These are phyloP conservation scores for Hypocryptadius cinnamomeus DNA, from an alignment of 2,113 vertebrate genomes.

Conservation along the genomic window DNA sequence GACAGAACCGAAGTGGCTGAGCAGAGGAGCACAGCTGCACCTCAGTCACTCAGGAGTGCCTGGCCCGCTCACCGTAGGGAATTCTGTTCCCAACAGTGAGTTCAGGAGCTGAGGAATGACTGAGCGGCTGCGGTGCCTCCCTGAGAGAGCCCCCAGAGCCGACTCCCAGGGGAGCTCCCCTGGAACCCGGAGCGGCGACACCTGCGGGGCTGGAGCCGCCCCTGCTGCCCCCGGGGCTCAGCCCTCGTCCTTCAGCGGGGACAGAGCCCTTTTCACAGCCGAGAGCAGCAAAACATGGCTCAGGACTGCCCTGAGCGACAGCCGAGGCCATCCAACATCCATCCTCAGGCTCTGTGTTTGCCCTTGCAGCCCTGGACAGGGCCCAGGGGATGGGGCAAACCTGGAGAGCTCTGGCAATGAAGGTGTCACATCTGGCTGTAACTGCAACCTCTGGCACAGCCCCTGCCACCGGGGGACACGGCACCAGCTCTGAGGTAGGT, in stretches of 20 bases:
- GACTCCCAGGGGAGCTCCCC: too few relatives aligned
- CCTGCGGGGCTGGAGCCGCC: neutral
- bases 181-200: fast-evolving
- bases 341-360: fast-evolving
- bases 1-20: neutral
- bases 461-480: fast-evolving
- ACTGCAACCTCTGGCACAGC: fast-evolving
- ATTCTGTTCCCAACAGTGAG: too few relatives aligned
- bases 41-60: fast-evolving
- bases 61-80: fast-evolving
- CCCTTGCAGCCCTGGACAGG: neutral
- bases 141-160: neutral
- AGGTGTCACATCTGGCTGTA: neutral
- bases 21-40: neutral
- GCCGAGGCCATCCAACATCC: fast-evolving
- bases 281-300: neutral
- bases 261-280: neutral
- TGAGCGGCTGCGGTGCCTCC: neutral
- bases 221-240: neutral
- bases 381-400: neutral
- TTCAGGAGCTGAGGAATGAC: fast-evolving
- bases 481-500: constrained; percentile 23
- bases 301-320: neutral
- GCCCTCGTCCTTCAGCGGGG: neutral
- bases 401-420: fast-evolving